Percentiles rank a stretch among this genome's conserved stretches.
phyloP scores from a whole-genome alignment of 2,888 invertebrate species.

The Thyatira batis region DNA sequence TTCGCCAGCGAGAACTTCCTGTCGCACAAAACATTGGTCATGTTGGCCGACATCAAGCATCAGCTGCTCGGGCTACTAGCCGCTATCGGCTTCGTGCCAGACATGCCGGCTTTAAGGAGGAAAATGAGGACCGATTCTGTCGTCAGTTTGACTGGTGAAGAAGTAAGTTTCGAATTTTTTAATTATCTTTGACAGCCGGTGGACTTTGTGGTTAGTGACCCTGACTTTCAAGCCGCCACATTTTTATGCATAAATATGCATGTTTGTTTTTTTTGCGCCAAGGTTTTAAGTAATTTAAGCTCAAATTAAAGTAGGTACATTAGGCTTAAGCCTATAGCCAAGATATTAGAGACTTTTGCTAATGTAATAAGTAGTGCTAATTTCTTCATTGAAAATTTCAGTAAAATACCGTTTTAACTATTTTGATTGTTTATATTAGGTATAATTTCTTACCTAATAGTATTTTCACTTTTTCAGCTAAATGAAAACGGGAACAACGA shows the following conservation, averaged over 20 bases:
- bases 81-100: constrained; percentile 90
- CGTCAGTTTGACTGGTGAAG: constrained; percentile 84
- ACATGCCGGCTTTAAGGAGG: constrained; percentile 80
- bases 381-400: too few species aligned
- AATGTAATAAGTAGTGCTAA: too few species aligned
- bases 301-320: too few species aligned
- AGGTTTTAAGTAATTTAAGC: too few species aligned
- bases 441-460: neutral
- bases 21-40: constrained; percentile 90
- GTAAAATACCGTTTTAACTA: too few species aligned
- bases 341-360: too few species aligned
- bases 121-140: constrained; percentile 85
- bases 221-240: too few species aligned
- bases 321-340: too few species aligned
- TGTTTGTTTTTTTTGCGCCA: too few species aligned
- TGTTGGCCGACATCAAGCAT: constrained; percentile 93
- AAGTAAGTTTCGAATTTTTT: constrained; percentile 50
- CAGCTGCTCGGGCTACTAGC: constrained; percentile 89
- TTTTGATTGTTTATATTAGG: neutral
- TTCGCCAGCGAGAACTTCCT: constrained; percentile 93
- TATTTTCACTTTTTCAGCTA: constrained; percentile 76
- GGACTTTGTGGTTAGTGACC: too few species aligned
- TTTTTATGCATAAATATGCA: too few species aligned
- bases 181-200: neutral
- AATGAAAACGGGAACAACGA: constrained; percentile 89